Percentiles rank a stretch among this genome's conserved stretches.
These are phyloP conservation scores for Campopleginae sp. DNA, from an alignment of 2,888 invertebrate species.

Conservation along the genomic window DNA sequence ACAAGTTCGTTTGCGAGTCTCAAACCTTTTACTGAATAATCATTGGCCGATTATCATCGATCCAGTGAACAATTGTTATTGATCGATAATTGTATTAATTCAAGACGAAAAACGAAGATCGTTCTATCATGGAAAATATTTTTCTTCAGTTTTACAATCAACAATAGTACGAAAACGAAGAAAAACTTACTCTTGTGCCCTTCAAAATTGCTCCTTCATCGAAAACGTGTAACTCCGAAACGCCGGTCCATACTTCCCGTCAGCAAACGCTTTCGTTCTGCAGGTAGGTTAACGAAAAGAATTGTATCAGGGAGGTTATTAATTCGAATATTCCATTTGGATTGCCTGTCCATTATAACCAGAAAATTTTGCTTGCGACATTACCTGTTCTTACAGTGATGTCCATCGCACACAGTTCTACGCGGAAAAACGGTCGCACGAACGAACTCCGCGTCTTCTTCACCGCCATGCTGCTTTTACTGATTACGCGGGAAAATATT, in stretches of 20 bases:
- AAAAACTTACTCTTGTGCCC: slow-evolving; percentile 25
- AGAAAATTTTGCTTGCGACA: not conserved
- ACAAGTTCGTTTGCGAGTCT: slow-evolving; percentile 53
- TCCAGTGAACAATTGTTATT: not conserved
- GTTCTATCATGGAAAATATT: not conserved
- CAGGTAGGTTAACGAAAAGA: not conserved
- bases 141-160: not conserved
- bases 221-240: not conserved
- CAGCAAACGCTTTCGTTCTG: not conserved
- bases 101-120: not conserved
- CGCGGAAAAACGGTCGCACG: not conserved
- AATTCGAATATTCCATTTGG: not conserved
- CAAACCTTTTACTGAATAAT: slow-evolving; percentile 75
- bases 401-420: not conserved
- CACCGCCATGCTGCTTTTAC: not conserved
- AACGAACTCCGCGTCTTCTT: not conserved
- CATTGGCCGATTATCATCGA: slow-evolving; percentile 59
- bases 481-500: not conserved
- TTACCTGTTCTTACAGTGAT: not conserved
- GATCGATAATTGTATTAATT: too few species aligned
- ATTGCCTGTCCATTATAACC: not conserved
- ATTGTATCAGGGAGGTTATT: not conserved
- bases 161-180: not conserved
- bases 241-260: not conserved
- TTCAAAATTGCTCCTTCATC: not conserved